Conservation (phyloP, 2,888 invertebrate genomes). For the Ormyrus thymus region DNA sequence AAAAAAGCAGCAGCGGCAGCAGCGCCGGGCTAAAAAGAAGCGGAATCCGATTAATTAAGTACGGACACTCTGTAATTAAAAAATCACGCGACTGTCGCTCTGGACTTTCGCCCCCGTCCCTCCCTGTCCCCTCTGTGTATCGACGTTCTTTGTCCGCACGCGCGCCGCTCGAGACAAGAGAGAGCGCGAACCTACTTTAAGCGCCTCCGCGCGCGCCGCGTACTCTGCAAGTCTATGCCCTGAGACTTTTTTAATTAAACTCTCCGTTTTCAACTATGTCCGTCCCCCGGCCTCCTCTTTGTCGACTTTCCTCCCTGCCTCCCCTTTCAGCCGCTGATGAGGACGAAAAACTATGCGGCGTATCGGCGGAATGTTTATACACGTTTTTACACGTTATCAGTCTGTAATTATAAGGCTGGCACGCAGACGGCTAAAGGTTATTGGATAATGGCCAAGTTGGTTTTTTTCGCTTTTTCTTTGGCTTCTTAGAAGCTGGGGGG, state of each 20-base stretch:
- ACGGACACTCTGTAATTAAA: constrained; percentile 55
- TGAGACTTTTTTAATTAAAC: constrained; percentile 58
- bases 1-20: constrained; percentile 6
- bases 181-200: constrained; percentile 49
- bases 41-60: constrained; percentile 56
- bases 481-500: neutral
- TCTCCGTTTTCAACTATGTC: constrained; percentile 54
- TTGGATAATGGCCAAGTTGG: constrained; percentile 21
- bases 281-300: constrained; percentile 26
- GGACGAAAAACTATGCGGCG: constrained; percentile 16
- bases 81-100: constrained; percentile 48
- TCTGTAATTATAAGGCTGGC: constrained; percentile 25
- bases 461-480: neutral
- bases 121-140: constrained; percentile 3
- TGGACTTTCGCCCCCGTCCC: neutral
- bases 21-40: constrained; percentile 17
- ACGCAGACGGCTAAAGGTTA: constrained; percentile 17
- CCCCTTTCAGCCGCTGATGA: neutral
- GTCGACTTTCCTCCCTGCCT: constrained; percentile 28
- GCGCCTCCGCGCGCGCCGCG: constrained; percentile 25
- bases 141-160: constrained; percentile 39
- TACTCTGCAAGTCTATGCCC: constrained; percentile 53
- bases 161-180: neutral
- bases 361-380: constrained; percentile 45
- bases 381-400: constrained; percentile 44